phyloP scores from a whole-genome alignment of 2,888 invertebrate genomes.

The Orgyia antiqua region DNA sequence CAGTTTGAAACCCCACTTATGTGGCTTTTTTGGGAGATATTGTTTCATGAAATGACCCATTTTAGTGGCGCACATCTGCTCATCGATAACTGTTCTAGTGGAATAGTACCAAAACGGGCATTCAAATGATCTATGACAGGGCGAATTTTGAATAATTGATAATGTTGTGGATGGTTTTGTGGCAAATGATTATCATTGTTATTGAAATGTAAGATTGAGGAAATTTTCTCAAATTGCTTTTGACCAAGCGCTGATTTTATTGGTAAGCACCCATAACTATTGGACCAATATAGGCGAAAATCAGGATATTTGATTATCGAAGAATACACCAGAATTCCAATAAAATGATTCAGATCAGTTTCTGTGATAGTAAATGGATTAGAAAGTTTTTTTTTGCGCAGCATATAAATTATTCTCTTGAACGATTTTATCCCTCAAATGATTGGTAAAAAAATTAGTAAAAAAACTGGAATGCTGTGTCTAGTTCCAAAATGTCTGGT shows the following conservation, averaged over 20 bases:
- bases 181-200: conserved; percentile 3
- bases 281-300: background rate
- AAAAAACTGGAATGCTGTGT: too few species aligned
- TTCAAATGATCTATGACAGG: conserved; percentile 1
- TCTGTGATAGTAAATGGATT: background rate
- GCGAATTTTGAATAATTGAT: conserved; percentile 1
- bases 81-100: conserved; percentile 21
- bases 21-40: conserved; percentile 32
- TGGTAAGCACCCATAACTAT: background rate
- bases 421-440: background rate
- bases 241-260: background rate
- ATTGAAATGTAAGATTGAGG: conserved; percentile 12
- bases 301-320: background rate
- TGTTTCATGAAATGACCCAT: conserved; percentile 31
- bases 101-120: background rate
- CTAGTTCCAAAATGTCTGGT: too few species aligned
- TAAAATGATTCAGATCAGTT: background rate
- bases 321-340: background rate
- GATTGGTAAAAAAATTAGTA: too few species aligned
- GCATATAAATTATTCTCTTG: background rate
- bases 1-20: conserved; percentile 34
- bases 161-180: conserved; percentile 4
- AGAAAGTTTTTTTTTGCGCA: background rate
- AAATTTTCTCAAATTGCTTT: conserved; percentile 11
- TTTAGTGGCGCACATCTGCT: conserved; percentile 36